Base-by-base conservation (phyloP, 2,888 invertebrate genomes). In the Campoplex capitator region DNA sequence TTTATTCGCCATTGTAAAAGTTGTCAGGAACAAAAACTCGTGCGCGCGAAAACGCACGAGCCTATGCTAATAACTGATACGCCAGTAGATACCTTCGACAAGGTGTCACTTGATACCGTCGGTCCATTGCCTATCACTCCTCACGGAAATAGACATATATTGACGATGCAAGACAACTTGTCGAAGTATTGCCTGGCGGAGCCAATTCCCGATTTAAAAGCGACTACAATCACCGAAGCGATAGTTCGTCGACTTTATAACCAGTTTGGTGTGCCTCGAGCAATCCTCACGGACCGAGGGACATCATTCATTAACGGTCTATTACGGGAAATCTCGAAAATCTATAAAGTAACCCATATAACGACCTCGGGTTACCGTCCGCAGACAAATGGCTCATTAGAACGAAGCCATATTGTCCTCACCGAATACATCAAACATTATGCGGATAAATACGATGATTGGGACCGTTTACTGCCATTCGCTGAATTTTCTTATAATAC, bases 401-500 rank as follows among this genome's bases (percentile, higher is more conserved):
- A 88, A 45, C 54, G 84, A 7, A 85, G 79, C 9, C 86, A 86
- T 62, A 54, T 65, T 6, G 80, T 87, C 2, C 45, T 84, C 6
- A 67, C 76, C 0, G 87, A 88, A 62, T 88, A 74, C 18, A 54
- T 84, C 16, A 78, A 80, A 13, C 79, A 83, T 3, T 86, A 89
- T 28, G 65, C 86, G 0, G 70, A 82, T 28, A 54, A 75, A 9
- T 80, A 80, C 16, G 79, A 85, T n/a, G 83, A 89, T 32, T 89
- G 88, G 89, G 82, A 89, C n/a, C 51, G 81, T 32, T 13, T 73
- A 1, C 6, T 85, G 6, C 79, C 84, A 18, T 86, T 78, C 32
- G 84, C 84, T 13, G 83, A 78, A 51, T 78, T 88, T 16, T 83
- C 86, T 0, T 86, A 86, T 42, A 89, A 85, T 45, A 85, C 73